Conservation (phyloP, 2,113 vertebrate species). For the Megalops atlanticus region DNA sequence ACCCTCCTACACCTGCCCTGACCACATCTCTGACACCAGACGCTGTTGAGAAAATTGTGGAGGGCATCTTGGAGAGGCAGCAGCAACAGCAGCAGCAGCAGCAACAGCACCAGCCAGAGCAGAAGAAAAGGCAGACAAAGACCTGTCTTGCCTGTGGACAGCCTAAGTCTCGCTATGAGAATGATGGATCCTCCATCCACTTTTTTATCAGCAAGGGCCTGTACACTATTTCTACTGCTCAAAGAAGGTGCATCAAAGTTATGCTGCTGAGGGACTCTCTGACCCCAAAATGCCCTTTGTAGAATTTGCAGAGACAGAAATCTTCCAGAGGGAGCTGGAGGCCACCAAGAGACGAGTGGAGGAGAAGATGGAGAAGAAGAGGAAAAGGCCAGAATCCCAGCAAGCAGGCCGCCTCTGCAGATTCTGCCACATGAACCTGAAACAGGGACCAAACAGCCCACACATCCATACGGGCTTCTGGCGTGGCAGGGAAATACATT, state of each 20-base stretch:
- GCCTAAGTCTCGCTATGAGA: too few relatives aligned
- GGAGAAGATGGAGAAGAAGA: not conserved
- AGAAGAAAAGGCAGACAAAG: too few relatives aligned
- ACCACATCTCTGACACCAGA: too few relatives aligned
- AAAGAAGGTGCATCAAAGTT: slow-evolving; percentile 12
- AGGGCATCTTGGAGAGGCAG: too few relatives aligned
- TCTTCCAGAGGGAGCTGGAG: slow-evolving; percentile 21
- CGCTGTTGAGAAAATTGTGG: too few relatives aligned
- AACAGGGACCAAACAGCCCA: slow-evolving; percentile 24
- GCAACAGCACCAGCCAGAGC: too few relatives aligned
- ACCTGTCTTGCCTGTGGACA: too few relatives aligned
- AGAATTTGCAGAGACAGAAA: not conserved
- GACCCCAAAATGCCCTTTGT: not conserved
- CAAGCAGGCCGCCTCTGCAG: slow-evolving; percentile 24
- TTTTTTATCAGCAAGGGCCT: slow-evolving; percentile 20
- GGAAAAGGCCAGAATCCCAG: not conserved
- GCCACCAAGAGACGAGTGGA: not conserved
- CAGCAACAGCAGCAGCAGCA: too few relatives aligned
- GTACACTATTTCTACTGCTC: slow-evolving; percentile 31
- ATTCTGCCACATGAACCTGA: slow-evolving; percentile 10
- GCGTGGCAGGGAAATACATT: slow-evolving; percentile 30
- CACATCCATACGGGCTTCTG: slow-evolving; percentile 28
- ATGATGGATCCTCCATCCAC: slow-evolving; percentile 20
- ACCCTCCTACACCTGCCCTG: too few relatives aligned
- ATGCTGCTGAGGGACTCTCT: not conserved